Evolutionary conservation across 2,113 vertebrate species (phyloP).

Genomic region (Pantherophis guttatus): DNA sequence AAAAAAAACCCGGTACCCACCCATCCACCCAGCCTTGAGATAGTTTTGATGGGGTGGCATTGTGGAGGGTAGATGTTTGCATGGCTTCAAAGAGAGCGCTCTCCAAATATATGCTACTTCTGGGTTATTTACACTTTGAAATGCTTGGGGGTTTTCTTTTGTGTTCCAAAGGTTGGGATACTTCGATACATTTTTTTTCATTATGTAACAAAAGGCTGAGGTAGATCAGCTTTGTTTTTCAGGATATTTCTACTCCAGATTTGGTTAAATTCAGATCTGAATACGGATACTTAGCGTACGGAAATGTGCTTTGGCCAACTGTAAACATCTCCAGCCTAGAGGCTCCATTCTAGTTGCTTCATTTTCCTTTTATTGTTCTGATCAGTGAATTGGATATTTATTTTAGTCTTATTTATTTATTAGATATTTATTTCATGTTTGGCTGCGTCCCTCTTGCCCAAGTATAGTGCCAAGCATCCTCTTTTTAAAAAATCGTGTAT

Average conservation of each 20-base stretch:
- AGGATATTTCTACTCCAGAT: not conserved
- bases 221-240: not conserved
- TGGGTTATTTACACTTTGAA: not conserved
- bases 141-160: not conserved
- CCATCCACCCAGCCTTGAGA: not conserved
- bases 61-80: not conserved
- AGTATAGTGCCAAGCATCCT: not conserved
- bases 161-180: not conserved
- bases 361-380: not conserved
- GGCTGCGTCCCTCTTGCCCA: not conserved
- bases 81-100: not conserved
- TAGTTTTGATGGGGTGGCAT: not conserved
- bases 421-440: not conserved
- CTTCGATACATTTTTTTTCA: not conserved
- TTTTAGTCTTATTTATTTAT: not conserved
- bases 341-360: not conserved
- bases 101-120: not conserved
- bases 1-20: not conserved
- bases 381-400: not conserved
- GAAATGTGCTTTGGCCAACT: not conserved
- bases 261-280: not conserved
- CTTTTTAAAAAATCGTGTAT: no score
- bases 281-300: rapidly evolving
- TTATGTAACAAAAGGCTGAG: not conserved
- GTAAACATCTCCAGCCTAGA: constrained; percentile 5